Evolutionary conservation across 2,888 invertebrate genomes (phyloP).

Genomic region (Parnassius mnemosyne): DNA sequence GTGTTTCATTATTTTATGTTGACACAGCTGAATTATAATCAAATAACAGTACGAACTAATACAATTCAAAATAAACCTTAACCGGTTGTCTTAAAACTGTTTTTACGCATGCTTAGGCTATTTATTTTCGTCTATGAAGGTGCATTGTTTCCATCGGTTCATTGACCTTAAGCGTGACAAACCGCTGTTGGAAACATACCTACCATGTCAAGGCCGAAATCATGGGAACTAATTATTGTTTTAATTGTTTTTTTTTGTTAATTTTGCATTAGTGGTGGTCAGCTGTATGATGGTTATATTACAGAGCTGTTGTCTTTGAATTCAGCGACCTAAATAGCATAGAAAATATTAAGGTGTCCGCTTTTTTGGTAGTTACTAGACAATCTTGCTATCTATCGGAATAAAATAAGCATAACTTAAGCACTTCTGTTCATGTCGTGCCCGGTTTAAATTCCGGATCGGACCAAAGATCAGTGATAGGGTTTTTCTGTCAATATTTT

Average conservation of each 20-base stretch:
- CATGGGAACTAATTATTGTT: constrained; percentile 17
- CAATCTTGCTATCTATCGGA: neutral
- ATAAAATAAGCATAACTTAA: neutral
- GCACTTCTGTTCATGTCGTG: no score
- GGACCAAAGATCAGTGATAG: no score
- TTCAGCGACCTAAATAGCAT: neutral
- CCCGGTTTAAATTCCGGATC: no score
- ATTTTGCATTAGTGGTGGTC: neutral
- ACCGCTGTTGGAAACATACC: constrained; percentile 11
- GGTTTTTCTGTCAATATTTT: no score
- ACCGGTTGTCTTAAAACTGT: neutral
- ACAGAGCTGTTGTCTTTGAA: no score
- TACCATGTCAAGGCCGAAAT: constrained; percentile 25
- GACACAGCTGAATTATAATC: constrained; percentile 26
- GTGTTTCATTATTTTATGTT: constrained; percentile 16
- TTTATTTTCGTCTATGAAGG: constrained; percentile 26
- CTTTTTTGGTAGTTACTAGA: neutral
- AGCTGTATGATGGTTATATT: neutral
- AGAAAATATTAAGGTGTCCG: no score
- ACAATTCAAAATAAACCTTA: constrained; percentile 14
- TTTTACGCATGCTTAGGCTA: constrained; percentile 1
- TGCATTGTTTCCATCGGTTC: constrained; percentile 28
- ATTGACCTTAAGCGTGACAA: constrained; percentile 21
- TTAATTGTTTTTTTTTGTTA: neutral
- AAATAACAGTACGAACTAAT: constrained; percentile 8